phyloP scores from a whole-genome alignment of 2,113 vertebrate genomes.

The Mustela nigripes region DNA sequence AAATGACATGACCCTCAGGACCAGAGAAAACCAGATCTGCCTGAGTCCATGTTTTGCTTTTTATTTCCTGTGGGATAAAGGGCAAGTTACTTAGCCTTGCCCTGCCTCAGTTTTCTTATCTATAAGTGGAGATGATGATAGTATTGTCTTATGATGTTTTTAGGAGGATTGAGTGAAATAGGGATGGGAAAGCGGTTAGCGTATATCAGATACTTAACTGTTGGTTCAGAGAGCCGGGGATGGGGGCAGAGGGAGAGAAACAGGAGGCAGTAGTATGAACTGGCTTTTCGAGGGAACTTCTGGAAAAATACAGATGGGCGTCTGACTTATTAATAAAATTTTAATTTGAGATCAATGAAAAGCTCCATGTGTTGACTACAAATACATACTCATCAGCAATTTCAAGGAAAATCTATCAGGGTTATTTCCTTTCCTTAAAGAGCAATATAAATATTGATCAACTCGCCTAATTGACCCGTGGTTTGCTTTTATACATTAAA shows the following conservation, averaged over 20 bases:
- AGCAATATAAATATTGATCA: slow-evolving; percentile 82
- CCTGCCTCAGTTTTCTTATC: background rate
- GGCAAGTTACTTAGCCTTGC: background rate
- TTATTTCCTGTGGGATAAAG: background rate
- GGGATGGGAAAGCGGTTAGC: background rate
- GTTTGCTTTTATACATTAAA: slow-evolving; percentile 72
- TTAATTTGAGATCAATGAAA: slow-evolving; percentile 75
- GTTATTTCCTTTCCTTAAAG: slow-evolving; percentile 80
- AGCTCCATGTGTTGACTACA: slow-evolving; percentile 39
- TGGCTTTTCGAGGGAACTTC: slow-evolving; percentile 64
- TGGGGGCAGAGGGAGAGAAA: background rate
- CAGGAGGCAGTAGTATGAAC: background rate
- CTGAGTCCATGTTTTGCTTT: background rate
- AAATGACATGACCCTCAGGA: background rate
- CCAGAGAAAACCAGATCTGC: background rate
- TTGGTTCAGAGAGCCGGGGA: background rate
- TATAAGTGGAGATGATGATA: background rate
- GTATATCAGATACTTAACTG: background rate
- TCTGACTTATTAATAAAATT: slow-evolving; percentile 73
- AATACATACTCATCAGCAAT: slow-evolving; percentile 67
- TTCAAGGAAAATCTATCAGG: slow-evolving; percentile 76
- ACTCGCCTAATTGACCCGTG: slow-evolving; percentile 71
- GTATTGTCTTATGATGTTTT: background rate
- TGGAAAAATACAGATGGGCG: slow-evolving; percentile 35
- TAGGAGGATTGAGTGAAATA: background rate